Base-by-base conservation (phyloP, 2,888 invertebrate species). In the Scaptomyza flava region DNA sequence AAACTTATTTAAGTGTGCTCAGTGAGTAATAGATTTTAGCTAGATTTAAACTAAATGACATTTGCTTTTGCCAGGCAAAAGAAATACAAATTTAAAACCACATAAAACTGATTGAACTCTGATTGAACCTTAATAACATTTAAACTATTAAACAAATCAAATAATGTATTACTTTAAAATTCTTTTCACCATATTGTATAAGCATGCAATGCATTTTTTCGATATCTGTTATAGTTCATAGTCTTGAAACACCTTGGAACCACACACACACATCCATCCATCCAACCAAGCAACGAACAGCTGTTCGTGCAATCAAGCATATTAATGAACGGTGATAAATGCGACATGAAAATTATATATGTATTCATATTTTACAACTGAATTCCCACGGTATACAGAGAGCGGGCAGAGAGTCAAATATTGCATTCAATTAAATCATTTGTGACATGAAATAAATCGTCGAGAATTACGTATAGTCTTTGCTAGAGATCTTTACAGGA, bases 391-490 rank as follows among this genome's bases (percentile, higher is more conserved):
- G 33, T 17, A n/a, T n/a, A 38, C 46, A 56, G 47, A 33, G 45
- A 33, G 54, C 5, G 53, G 53, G 23, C 14, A 46, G 27, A 61
- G 68, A 53, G 45, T 67, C 38, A 42, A 14, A 41, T 47, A 34
- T 47, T 59, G 57, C 68, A 74, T 68, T 52, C 74, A 81, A 79
- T 77, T 78, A 73, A 90, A 88, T 86, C 75, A 83, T 75, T 84
- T 89, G 77, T 90, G 89, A 82, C 90, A 88, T 58, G 56, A 74
- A 82, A 87, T 84, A 89, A 86, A 89, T 88, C 69, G 77, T 69
- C 59, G 58, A 69, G 60, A 65, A 47, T 53, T 46, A 57, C 43
- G 51, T 42, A 42, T 43, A 27, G 27, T 27, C 27, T 27, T 27
- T 27, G 34, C 36, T 45, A 51, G 12, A 53, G 34, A 48, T 52